A percentile compares a stretch with the other conserved stretches of the same genome.
phyloP scores from a whole-genome alignment of 1,140 invertebrate genomes.

The Brachionus manjavacas region DNA sequence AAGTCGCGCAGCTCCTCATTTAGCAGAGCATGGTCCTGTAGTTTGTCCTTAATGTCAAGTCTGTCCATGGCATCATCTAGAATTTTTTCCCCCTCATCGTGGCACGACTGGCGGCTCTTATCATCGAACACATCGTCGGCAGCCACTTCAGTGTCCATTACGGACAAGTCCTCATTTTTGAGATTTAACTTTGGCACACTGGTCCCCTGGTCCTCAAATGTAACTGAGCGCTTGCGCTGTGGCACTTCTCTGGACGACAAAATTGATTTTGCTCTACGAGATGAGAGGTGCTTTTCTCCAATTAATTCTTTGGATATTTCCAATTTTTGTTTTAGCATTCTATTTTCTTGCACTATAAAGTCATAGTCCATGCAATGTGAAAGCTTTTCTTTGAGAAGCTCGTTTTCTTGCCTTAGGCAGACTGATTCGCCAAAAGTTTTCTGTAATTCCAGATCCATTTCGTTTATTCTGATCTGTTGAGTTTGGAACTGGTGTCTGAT shows the following conservation, averaged over 20 bases:
- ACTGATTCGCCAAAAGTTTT: neutral
- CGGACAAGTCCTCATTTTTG: neutral
- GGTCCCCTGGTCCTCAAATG: conserved; percentile 2
- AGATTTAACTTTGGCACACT: neutral
- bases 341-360: conserved; percentile 24
- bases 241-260: neutral
- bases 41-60: conserved; percentile 4
- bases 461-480: conserved; percentile 16
- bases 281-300: conserved; percentile 11
- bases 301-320: conserved; percentile 33
- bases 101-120: neutral
- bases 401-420: conserved; percentile 27
- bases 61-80: neutral
- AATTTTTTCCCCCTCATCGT: conserved; percentile 15
- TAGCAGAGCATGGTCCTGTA: neutral
- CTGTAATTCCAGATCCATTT: conserved; percentile 27
- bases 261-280: neutral
- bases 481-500: neutral
- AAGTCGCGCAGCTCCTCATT: conserved; percentile 19
- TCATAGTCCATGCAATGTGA: conserved; percentile 40
- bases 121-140: conserved; percentile 28
- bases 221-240: conserved; percentile 30
- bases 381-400: neutral
- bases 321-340: conserved; percentile 26
- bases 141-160: conserved; percentile 4